These are phyloP conservation scores for Schizotus pectinicornis DNA, from an alignment of 2,888 invertebrate species.

Conservation along the genomic window DNA sequence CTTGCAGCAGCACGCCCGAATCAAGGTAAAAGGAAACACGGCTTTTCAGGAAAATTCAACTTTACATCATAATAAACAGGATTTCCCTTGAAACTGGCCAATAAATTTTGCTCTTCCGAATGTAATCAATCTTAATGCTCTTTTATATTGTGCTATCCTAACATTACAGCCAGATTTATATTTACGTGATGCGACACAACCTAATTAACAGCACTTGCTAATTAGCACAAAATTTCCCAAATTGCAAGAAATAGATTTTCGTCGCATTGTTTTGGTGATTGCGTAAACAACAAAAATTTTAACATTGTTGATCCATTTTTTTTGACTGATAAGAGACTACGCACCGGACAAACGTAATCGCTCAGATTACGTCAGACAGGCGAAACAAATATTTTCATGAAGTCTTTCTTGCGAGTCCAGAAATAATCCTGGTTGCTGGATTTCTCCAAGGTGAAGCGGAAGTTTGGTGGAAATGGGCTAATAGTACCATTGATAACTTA, in stretches of 20 bases:
- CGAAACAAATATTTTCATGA: no score
- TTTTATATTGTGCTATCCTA: slow-evolving; percentile 28
- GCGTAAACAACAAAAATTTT: no score
- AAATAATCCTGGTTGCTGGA: no score
- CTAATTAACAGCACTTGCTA: not conserved
- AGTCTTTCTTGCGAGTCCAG: not conserved
- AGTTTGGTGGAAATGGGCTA: slow-evolving; percentile 29
- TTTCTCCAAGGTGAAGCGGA: no score
- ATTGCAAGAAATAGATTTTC: no score
- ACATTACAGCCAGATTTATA: slow-evolving; percentile 25
- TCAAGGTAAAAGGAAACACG: slow-evolving; percentile 14
- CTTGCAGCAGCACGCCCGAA: not conserved
- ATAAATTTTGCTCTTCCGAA: slow-evolving; percentile 31
- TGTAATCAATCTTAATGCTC: slow-evolving; percentile 32
- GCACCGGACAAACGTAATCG: no score
- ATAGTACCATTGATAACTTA: slow-evolving; percentile 31
- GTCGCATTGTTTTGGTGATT: no score
- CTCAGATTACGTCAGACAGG: no score
- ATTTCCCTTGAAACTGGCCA: slow-evolving; percentile 31
- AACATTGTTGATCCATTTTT: no score
- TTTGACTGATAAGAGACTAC: no score
- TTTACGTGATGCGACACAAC: slow-evolving; percentile 16
- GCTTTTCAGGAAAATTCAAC: slow-evolving; percentile 25
- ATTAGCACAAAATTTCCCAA: no score
- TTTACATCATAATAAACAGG: slow-evolving; percentile 33